Evolutionary conservation across 1,140 invertebrate species (phyloP).

Genomic region (Octopus sinensis): DNA sequence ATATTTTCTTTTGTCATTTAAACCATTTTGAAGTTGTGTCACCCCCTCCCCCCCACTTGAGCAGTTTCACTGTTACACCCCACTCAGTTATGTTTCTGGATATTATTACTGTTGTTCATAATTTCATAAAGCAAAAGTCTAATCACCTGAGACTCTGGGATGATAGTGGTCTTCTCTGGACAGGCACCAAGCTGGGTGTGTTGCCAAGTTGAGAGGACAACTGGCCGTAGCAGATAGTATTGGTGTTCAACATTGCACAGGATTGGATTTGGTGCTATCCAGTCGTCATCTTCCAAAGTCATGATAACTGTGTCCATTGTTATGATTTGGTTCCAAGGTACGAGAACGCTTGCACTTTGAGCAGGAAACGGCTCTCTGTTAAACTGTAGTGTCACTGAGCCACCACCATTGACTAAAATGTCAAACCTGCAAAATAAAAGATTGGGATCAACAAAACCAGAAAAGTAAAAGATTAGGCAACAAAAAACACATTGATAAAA

Average conservation of each 20-base stretch:
- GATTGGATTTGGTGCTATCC: constrained; percentile 60
- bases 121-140: background rate
- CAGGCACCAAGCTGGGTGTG: constrained; percentile 88
- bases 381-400: constrained; percentile 90
- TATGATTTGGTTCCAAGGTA: constrained; percentile 90
- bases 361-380: constrained; percentile 87
- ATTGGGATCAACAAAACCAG: no score
- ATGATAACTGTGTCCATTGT: constrained; percentile 59
- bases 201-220: constrained; percentile 92
- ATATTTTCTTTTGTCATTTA: no score
- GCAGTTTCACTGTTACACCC: background rate
- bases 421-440: constrained; percentile 75
- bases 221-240: constrained; percentile 89
- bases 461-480: no score
- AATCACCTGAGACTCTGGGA: constrained; percentile 85
- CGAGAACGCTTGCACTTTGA: constrained; percentile 85
- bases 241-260: constrained; percentile 78
- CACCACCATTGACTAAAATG: constrained; percentile 93
- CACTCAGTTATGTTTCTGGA: background rate
- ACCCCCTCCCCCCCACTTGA: background rate
- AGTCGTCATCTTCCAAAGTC: constrained; percentile 64
- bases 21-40: no score
- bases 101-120: background rate
- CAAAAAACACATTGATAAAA: no score
- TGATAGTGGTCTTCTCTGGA: constrained; percentile 79